Evolutionary conservation across 2,888 invertebrate genomes (phyloP), one percentile per base, ranked within the genome.

Genomic region (Portevinia maculata): DNA sequence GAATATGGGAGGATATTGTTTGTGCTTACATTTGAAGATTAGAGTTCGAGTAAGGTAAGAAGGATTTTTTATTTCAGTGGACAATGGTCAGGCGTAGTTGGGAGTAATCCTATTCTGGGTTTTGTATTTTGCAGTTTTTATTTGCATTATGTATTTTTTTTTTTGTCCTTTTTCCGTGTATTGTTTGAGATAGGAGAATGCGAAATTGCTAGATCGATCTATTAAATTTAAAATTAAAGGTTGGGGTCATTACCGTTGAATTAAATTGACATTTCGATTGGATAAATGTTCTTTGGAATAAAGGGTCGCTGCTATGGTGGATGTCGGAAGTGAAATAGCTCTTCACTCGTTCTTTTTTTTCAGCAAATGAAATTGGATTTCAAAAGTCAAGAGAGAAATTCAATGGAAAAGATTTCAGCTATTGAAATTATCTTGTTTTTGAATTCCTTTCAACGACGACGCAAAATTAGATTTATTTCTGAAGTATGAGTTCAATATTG

Each of bases 151-250:
- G 65, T 60, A 50, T 19, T 53, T 48, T 59, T n/a, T 75, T 62
- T 52, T 52, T 41, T 60, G 60, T 53, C 13, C 15, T 50, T 50
- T 57, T 30, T 17, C 30, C 39, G 48, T 57, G n/a, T 70, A 57
- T 32, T 37, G 21, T 13, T 37, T n/a, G 34, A 37, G 19, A 3
- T 9, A 17, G 19, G 32, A 39, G 32, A 41, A 55, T 46, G 30
- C 41, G 71, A 7, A 73, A 78, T 78, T 52, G 79, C 48, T 73
- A 48, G 60, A 70, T 52, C 70, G 75, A 70, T 59, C 64, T 59
- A 74, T 81, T 75, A 64, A 70, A 75, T 81, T 81, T 81, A 59
- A 81, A 76, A 81, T 71, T 76, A 60, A 69, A 65, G 70, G 70
- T 71, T 65, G 46, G 48, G 59, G 53, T 75, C 81, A 81, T 76